phyloP scores from a whole-genome alignment of 2,113 vertebrate genomes.

The Ranitomeya imitator region DNA sequence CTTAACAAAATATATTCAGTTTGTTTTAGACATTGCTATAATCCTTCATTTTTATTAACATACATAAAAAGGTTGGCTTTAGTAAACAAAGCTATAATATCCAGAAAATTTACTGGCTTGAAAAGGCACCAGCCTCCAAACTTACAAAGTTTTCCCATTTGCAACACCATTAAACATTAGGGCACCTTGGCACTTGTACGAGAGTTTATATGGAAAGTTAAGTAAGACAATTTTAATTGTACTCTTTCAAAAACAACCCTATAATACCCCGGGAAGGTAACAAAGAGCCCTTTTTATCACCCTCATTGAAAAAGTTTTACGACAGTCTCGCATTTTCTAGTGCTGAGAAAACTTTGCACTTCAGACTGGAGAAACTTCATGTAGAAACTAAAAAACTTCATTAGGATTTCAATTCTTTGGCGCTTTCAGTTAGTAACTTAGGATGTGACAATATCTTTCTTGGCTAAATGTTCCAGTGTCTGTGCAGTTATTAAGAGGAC shows the following conservation, averaged over 20 bases:
- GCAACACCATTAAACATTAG: not conserved
- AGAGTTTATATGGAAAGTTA: not conserved
- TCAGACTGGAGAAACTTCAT: not conserved
- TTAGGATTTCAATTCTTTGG: conserved; percentile 18
- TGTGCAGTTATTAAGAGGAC: not conserved
- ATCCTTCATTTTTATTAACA: conserved; percentile 47
- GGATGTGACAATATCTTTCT: not conserved
- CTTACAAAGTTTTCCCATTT: conserved; percentile 1
- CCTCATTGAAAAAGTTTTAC: not conserved
- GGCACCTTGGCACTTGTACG: conserved; percentile 14
- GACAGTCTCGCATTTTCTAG: not conserved
- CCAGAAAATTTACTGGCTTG: conserved; percentile 1
- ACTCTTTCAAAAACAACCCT: not conserved
- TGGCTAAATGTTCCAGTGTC: not conserved
- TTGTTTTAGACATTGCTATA: not conserved
- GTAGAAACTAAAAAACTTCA: conserved; percentile 8
- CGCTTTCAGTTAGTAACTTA: not conserved
- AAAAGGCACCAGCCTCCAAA: conserved; percentile 24
- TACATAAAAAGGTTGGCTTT: not conserved
- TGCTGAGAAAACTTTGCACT: conserved; percentile 17
- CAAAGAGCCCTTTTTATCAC: not conserved
- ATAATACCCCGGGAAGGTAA: not conserved
- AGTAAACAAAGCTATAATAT: conserved; percentile 13
- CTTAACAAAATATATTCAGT: conserved; percentile 1
- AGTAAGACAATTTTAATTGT: conserved; percentile 22